These are phyloP conservation scores for Nemapogon koenigi DNA, from an alignment of 2,888 invertebrate genomes.

Conservation along the genomic window DNA sequence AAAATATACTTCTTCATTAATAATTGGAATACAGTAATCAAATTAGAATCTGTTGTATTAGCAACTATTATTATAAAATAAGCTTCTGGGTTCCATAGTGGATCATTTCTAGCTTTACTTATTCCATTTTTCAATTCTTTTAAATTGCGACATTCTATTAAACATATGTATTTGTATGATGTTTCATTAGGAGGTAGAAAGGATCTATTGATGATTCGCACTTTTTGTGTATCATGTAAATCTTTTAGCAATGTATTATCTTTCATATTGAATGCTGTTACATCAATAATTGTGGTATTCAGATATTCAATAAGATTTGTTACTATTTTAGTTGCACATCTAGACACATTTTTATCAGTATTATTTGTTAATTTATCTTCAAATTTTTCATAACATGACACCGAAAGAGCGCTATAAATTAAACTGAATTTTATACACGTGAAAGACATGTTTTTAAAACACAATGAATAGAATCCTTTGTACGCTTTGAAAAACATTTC, in stretches of 20 bases:
- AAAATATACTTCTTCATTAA: slow-evolving; percentile 22
- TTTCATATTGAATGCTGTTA: slow-evolving; percentile 22
- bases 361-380: not conserved
- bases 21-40: slow-evolving; percentile 18
- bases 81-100: slow-evolving; percentile 25
- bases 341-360: not conserved
- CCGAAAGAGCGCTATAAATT: too few relatives aligned
- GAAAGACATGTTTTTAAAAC: too few relatives aligned
- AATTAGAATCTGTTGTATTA: slow-evolving; percentile 15
- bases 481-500: too few relatives aligned
- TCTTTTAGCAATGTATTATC: slow-evolving; percentile 15
- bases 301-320: slow-evolving; percentile 1
- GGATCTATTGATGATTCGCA: slow-evolving; percentile 21
- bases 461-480: too few relatives aligned
- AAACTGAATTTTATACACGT: too few relatives aligned
- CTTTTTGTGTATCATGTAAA: slow-evolving; percentile 19
- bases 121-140: slow-evolving; percentile 21
- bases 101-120: slow-evolving; percentile 17
- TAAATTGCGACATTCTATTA: slow-evolving; percentile 21
- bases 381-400: not conserved
- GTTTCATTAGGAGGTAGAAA: slow-evolving; percentile 16
- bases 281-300: slow-evolving; percentile 15
- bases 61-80: slow-evolving; percentile 26
- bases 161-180: slow-evolving; percentile 19
- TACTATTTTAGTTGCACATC: slow-evolving; percentile 3